These are phyloP conservation scores for Notamacropus eugenii DNA, from an alignment of 2,797 vertebrate genomes.

Conservation along the genomic window DNA sequence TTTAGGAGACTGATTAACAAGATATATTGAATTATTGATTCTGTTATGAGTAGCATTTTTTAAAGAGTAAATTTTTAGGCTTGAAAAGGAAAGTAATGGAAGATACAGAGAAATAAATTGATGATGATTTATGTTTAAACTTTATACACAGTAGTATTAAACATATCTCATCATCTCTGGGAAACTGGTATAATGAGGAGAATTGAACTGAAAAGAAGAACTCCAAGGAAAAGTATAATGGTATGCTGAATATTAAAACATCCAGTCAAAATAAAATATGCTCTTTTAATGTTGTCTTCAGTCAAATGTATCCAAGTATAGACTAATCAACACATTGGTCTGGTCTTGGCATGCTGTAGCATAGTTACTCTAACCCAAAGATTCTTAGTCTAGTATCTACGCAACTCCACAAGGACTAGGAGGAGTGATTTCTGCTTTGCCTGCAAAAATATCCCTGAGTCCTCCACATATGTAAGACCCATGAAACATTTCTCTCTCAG, in stretches of 20 bases:
- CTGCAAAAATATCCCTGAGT: neutral
- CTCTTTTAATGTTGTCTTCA: constrained; percentile 53
- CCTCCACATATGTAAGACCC: neutral
- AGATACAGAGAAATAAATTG: neutral
- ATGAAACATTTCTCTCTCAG: neutral
- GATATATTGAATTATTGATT: neutral
- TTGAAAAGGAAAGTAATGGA: constrained; percentile 19
- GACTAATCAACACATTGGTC: constrained; percentile 54
- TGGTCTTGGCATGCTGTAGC: constrained; percentile 49
- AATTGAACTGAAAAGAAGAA: constrained; percentile 3
- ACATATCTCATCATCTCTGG: neutral
- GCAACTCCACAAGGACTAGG: neutral
- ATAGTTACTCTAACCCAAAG: constrained; percentile 5
- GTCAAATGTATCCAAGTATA: constrained; percentile 55
- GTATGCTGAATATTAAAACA: constrained; percentile 36
- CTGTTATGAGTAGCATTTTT: neutral
- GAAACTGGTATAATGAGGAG: neutral
- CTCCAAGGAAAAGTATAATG: constrained; percentile 34
- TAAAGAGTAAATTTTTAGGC: neutral
- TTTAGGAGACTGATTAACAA: neutral
- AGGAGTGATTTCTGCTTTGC: neutral
- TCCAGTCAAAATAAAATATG: constrained; percentile 50
- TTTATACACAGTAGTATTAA: constrained; percentile 1
- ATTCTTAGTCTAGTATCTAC: neutral
- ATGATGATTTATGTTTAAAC: neutral